Percentiles rank a stretch among this genome's conserved stretches.
phyloP scores from a whole-genome alignment of 2,797 vertebrate species.

The Danio tinwini region DNA sequence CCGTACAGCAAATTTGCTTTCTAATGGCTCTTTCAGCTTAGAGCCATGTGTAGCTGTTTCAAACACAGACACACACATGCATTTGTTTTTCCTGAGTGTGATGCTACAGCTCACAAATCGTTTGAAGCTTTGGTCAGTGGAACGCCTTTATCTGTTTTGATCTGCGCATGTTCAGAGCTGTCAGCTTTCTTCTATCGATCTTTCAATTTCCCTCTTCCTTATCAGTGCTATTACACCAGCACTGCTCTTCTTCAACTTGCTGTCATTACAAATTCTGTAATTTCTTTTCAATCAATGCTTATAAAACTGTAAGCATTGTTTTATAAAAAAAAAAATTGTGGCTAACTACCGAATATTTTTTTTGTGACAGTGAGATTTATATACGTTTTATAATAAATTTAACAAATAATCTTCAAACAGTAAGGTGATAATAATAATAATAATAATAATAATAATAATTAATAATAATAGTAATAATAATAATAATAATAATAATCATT shows the following conservation, averaged over 20 bases:
- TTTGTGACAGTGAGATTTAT: too few species aligned
- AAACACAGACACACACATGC: neutral
- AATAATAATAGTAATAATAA: too few species aligned
- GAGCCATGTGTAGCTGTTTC: neutral
- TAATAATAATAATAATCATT: too few species aligned
- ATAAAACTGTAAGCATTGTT: neutral
- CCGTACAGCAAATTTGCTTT: slow-evolving; percentile 7
- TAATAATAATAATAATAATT: too few species aligned
- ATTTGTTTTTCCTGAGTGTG: neutral
- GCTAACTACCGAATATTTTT: too few species aligned
- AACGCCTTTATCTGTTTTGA: slow-evolving; percentile 20
- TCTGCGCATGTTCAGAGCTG: slow-evolving; percentile 20
- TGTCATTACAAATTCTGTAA: neutral
- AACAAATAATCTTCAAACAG: too few species aligned
- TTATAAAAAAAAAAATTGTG: too few species aligned
- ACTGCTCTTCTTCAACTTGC: slow-evolving; percentile 4
- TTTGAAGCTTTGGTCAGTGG: slow-evolving; percentile 27
- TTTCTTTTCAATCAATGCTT: neutral
- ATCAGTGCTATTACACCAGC: slow-evolving; percentile 26
- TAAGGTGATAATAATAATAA: too few species aligned
- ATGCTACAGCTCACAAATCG: neutral
- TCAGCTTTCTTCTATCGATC: slow-evolving; percentile 22
- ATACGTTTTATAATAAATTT: too few species aligned
- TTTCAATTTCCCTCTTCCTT: neutral
- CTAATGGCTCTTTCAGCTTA: neutral